phyloP scores from a whole-genome alignment of 2,113 vertebrate species.

The Motacilla tschutschensis region DNA sequence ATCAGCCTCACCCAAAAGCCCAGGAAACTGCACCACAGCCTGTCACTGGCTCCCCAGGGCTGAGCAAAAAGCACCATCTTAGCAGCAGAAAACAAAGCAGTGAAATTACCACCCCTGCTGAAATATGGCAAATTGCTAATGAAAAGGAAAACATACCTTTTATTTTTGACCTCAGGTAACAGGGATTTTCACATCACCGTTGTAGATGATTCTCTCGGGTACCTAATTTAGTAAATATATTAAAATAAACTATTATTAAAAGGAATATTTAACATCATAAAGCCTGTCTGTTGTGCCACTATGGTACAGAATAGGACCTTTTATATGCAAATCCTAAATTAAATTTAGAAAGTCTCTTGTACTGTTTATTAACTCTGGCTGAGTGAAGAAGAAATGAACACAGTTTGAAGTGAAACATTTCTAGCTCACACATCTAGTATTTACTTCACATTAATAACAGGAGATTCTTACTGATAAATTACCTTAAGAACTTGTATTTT shows the following conservation, averaged over 20 bases:
- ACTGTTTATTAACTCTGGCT: background rate
- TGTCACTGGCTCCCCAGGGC: background rate
- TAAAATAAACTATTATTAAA: conserved; percentile 77
- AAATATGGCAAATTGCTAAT: conserved; percentile 31
- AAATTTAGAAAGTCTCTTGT: background rate
- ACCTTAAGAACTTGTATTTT: background rate
- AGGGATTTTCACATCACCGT: conserved; percentile 82
- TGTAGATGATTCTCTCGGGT: conserved; percentile 82
- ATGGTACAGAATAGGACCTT: background rate
- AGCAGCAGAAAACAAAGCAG: conserved; percentile 1
- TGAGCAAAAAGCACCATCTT: background rate
- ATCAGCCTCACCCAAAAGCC: background rate
- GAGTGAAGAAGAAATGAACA: background rate
- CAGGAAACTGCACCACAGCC: background rate
- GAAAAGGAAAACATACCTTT: conserved; percentile 71
- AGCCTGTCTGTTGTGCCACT: conserved; percentile 18
- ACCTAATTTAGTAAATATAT: conserved; percentile 81
- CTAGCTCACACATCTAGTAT: background rate
- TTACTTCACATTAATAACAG: conserved; percentile 47
- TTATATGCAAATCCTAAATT: conserved; percentile 5
- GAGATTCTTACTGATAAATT: conserved; percentile 43
- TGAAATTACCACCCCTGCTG: background rate
- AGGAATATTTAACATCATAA: conserved; percentile 25
- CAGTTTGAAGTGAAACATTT: background rate
- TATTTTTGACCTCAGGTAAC: conserved; percentile 71